Conservation (phyloP, 2,113 vertebrate genomes). For the Leptocoma aspasia region DNA sequence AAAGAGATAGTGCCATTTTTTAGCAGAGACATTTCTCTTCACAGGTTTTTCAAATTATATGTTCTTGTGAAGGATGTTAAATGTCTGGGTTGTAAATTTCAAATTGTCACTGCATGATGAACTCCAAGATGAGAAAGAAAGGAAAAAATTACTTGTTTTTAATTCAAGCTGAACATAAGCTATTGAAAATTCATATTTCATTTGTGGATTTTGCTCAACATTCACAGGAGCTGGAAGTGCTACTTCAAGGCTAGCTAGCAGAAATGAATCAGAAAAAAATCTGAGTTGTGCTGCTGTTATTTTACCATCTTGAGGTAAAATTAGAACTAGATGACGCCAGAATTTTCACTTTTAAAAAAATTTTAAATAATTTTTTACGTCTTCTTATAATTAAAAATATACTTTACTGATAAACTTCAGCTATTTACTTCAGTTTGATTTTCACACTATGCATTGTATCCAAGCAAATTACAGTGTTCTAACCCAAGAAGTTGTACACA, state of each 20-base stretch:
- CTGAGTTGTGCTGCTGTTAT: not conserved
- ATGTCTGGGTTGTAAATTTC: conserved; percentile 65
- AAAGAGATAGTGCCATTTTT: conserved; percentile 63
- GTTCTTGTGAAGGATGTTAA: conserved; percentile 71
- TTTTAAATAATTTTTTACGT: not conserved
- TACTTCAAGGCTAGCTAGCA: not conserved
- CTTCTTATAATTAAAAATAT: not conserved
- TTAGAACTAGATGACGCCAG: not conserved
- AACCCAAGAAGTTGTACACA: not conserved
- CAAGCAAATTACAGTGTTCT: not conserved
- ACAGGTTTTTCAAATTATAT: conserved; percentile 75
- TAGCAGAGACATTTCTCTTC: conserved; percentile 65
- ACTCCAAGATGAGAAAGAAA: conserved; percentile 44
- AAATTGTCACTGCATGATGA: conserved; percentile 67
- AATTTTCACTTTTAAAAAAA: not conserved
- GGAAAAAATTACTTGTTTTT: conserved; percentile 55
- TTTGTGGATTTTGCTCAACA: conserved; percentile 43
- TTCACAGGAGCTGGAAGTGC: conserved; percentile 20
- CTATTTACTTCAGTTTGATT: not conserved
- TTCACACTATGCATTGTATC: not conserved
- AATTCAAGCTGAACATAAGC: conserved; percentile 41
- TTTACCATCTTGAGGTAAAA: not conserved
- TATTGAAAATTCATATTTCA: conserved; percentile 56
- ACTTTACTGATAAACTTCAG: not conserved
- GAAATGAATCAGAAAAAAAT: not conserved